Conservation (phyloP, 2,797 vertebrate species). For the Poecile montanus region DNA sequence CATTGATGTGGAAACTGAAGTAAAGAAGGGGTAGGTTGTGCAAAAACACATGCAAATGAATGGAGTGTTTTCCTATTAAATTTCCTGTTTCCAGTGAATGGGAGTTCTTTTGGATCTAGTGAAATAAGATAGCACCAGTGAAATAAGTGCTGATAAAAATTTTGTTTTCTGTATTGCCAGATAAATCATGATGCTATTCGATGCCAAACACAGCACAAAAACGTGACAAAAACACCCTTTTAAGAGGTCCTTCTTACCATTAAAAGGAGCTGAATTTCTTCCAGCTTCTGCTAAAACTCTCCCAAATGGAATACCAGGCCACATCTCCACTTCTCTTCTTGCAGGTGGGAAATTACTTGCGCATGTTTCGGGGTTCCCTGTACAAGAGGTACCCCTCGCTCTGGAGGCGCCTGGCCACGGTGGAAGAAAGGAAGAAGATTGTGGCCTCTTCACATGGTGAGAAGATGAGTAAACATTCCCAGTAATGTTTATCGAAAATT, state of each 20-base stretch:
- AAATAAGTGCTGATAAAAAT: background rate
- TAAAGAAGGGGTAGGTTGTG: background rate
- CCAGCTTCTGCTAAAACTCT: background rate
- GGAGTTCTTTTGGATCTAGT: background rate
- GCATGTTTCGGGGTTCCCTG: conserved; percentile 97
- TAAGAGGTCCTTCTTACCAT: background rate
- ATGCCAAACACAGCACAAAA: background rate
- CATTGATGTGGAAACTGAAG: background rate
- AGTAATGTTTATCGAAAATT: background rate
- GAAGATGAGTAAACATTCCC: conserved; percentile 57
- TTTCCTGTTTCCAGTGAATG: background rate
- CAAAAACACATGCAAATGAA: background rate
- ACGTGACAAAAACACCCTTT: background rate
- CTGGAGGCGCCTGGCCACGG: conserved; percentile 94
- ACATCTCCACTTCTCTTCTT: background rate
- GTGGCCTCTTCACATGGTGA: conserved; percentile 97
- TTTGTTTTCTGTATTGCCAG: background rate
- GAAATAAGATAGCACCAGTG: background rate
- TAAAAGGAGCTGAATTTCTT: background rate
- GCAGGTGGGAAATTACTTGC: conserved; percentile 97
- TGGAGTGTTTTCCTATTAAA: background rate
- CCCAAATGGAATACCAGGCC: background rate
- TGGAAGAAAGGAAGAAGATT: conserved; percentile 97
- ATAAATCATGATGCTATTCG: fast-evolving
- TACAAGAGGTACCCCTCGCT: conserved; percentile 97